These are phyloP conservation scores for Pampusana beccarii DNA, from an alignment of 2,113 vertebrate genomes.

Conservation along the genomic window DNA sequence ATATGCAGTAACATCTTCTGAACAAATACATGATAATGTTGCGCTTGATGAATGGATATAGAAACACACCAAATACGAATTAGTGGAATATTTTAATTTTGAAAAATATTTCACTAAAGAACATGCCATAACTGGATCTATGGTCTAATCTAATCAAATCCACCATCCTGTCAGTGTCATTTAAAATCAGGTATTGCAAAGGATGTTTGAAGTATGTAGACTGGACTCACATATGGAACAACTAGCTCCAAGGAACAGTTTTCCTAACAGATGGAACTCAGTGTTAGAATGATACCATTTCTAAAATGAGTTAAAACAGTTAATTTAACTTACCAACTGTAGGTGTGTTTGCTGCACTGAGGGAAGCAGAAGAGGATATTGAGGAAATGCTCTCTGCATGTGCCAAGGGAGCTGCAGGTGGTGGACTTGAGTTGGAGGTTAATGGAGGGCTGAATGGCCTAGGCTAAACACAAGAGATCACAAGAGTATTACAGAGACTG, in stretches of 20 bases:
- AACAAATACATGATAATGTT: background rate
- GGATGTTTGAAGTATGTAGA: background rate
- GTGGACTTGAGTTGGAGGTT: constrained; percentile 86
- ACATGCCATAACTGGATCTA: background rate
- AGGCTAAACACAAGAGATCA: constrained; percentile 76
- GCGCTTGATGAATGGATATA: background rate
- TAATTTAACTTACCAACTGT: constrained; percentile 86
- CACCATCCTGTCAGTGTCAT: background rate
- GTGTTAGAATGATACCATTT: background rate
- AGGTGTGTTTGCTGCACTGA: constrained; percentile 93
- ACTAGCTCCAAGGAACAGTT: background rate
- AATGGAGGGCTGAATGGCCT: constrained; percentile 93
- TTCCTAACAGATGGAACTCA: background rate
- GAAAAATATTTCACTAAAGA: background rate
- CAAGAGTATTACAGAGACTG: background rate
- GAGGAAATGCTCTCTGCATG: constrained; percentile 96
- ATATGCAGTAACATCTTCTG: background rate
- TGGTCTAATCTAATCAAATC: background rate
- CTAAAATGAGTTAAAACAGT: background rate
- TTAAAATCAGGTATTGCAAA: background rate
- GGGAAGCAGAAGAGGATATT: constrained; percentile 91
- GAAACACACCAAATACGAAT: background rate
- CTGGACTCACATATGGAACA: background rate
- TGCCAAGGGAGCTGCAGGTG: constrained; percentile 88
- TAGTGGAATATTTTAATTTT: background rate